Base-by-base conservation (phyloP, 2,113 vertebrate species). In the Pachycephala philippinensis region DNA sequence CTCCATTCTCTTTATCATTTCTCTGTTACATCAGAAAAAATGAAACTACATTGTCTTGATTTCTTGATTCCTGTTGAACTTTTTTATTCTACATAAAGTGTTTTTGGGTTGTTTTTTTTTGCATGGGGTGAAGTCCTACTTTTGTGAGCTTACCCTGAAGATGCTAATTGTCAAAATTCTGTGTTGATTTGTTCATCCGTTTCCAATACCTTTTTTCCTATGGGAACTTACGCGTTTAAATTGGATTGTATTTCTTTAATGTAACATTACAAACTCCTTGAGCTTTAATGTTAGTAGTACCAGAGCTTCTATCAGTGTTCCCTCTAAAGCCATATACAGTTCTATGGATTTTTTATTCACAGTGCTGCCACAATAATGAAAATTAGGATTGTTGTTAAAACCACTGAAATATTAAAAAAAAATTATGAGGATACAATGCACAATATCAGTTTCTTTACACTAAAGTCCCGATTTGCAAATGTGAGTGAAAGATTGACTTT, bases 401-500 rank as follows among this genome's bases (percentile, higher is more conserved):
- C 49, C 69, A 68, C 40, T 94, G 69, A 79, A 90, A 96, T 90
- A 75, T 44, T 18, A 40, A 90, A 93, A 90, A 81, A 94, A 97
- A 70, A 84, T 63, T 65, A 95, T 68, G 85, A 91, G 80, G 53
- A 80, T 94, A 37, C 85, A 97, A 90, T 52, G 81, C 90, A 84
- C 74, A 90, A 39, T 88, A 86, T 91, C 30, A 79, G 77, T 96
- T 93, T 84, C 96, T 97, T 97, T 96, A 94, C 78, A 93, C 52
- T 74, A 19, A 95, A 84, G 24, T 92, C 86, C 75, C 93, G 83
- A 97, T 98, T 98, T 98, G 92, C 95, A 98, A 98, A 97, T 98
- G 63, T 97, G 98, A 98, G 92, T 98, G 97, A 97, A 97, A 98
- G 97, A 98, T 97, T 98, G 97, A 97, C 98, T 98, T 98, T 98